These are phyloP conservation scores for Scaeva pyrastri DNA, from an alignment of 2,888 invertebrate genomes.

Conservation along the genomic window DNA sequence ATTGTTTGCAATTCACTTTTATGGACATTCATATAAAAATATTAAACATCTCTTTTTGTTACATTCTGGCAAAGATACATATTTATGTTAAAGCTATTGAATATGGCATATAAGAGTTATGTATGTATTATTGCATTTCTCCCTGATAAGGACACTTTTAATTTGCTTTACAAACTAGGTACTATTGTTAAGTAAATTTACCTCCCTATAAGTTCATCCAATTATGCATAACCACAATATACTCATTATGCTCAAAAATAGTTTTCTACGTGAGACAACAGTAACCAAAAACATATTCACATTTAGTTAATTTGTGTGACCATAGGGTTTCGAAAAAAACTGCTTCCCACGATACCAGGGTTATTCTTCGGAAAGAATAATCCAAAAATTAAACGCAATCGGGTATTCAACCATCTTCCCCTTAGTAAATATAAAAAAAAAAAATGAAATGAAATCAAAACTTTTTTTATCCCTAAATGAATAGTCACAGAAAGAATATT, in stretches of 20 bases:
- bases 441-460: conserved; percentile 26
- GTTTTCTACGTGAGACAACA: not conserved
- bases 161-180: not conserved
- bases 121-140: no score
- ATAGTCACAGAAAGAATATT: conserved; percentile 50
- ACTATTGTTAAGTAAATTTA: not conserved
- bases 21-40: no score
- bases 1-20: no score
- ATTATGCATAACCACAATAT: conserved; percentile 18
- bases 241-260: not conserved
- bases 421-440: not conserved
- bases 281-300: not conserved
- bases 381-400: conserved; percentile 73
- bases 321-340: not conserved
- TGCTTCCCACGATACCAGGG: conserved; percentile 64
- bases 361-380: conserved; percentile 34
- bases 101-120: no score
- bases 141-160: no score
- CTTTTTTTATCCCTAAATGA: conserved; percentile 41
- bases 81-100: no score
- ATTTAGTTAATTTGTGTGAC: conserved; percentile 44
- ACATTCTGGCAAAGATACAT: no score
- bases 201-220: not conserved
- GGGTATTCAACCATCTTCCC: conserved; percentile 37
- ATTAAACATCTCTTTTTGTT: no score